phyloP scores from a whole-genome alignment of 2,888 invertebrate genomes.

The Heliothis peltigera region DNA sequence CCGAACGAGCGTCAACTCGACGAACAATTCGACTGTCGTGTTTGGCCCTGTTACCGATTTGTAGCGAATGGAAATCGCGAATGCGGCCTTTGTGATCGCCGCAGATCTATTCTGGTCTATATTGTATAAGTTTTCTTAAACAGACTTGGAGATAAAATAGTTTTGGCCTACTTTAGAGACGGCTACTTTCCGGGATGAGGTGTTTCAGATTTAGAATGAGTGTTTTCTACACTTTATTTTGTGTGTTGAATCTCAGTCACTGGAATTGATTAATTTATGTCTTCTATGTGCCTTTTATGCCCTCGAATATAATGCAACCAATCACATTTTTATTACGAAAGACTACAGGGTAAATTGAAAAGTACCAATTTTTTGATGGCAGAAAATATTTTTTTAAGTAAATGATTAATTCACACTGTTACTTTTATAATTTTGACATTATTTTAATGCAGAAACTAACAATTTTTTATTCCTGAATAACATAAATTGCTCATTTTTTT shows the following conservation, averaged over 20 bases:
- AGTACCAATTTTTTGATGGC: no score
- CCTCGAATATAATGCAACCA: neutral
- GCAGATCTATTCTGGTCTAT: slow-evolving; percentile 78
- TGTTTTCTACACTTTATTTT: slow-evolving; percentile 41
- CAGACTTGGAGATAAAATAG: slow-evolving; percentile 39
- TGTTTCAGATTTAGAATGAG: slow-evolving; percentile 34
- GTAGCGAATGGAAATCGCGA: slow-evolving; percentile 81
- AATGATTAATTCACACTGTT: neutral
- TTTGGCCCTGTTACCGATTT: slow-evolving; percentile 91
- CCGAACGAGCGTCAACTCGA: slow-evolving; percentile 79
- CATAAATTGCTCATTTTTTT: no score
- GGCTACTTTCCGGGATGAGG: slow-evolving; percentile 14
- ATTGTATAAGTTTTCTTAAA: slow-evolving; percentile 67
- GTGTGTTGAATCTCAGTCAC: slow-evolving; percentile 55
- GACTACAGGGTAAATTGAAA: no score
- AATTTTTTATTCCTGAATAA: no score
- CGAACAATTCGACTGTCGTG: slow-evolving; percentile 84
- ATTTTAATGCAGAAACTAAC: no score
- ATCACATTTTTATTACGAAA: neutral
- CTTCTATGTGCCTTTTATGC: slow-evolving; percentile 3
- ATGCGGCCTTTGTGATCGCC: slow-evolving; percentile 70
- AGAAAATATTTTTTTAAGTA: neutral
- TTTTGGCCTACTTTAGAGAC: slow-evolving; percentile 5
- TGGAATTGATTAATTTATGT: slow-evolving; percentile 40
- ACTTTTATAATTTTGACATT: neutral